Base-by-base conservation (phyloP, 2,888 invertebrate species). In the Dynastes maya region DNA sequence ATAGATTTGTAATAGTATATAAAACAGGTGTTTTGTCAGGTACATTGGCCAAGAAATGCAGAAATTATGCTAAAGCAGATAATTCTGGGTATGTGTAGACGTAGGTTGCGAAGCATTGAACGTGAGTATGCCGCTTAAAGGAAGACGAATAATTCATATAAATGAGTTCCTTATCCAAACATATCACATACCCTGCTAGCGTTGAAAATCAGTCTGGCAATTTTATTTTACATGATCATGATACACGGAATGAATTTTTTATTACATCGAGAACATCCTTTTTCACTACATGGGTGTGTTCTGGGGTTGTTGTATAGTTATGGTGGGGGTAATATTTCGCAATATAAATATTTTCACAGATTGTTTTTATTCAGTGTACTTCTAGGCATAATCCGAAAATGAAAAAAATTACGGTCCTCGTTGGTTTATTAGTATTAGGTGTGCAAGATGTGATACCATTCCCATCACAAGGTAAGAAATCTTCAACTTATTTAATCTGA, bases 131-230 rank as follows among this genome's bases (percentile, higher is more conserved):
- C 76, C 65, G 77, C 64, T 77, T 77, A 70, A 76, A 76, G 76
- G 67, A 82, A 77, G 81, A 84, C 85, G 83, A 80, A 80, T 79
- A 81, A 80, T 78, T 80, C 84, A 85, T 85, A 85, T 83, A 82
- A 85, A 85, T 84, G 83, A 84, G 84, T 83, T 83, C 82, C 82
- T 86, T 68, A 85, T 85, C 85, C 82, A 84, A 84, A 81, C 86
- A 84, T 83, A 85, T 86, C 86, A 85, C 85, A 86, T 84, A 84
- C 83, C 83, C 84, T 84, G 85, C 83, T 85, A 85, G 85, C 84
- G 86, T 85, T 86, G 84, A 86, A 86, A 87, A 86, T 86, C 84
- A 85, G 85, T 85, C 84, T 86, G 85, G 85, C 85, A 85, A 85
- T 83, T 83, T 86, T 86, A 86, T 86, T 87, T 86, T 86, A 86